Conservation (phyloP, 2,888 invertebrate species). For the Boloria euphrosyne region DNA sequence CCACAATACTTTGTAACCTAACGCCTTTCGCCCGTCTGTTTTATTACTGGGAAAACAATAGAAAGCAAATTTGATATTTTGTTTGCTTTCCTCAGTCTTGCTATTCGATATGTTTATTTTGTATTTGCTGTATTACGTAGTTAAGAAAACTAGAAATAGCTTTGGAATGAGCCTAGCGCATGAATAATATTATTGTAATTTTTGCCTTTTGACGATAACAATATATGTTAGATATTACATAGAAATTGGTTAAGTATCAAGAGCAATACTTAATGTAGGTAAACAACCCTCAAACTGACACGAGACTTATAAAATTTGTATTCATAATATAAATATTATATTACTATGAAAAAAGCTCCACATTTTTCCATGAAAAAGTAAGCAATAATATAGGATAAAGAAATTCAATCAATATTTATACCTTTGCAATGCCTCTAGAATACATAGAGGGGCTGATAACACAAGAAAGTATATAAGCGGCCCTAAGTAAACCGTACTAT, state of each 20-base stretch:
- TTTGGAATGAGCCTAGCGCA: too few relatives aligned
- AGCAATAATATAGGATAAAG: too few relatives aligned
- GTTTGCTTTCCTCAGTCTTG: slow-evolving; percentile 25
- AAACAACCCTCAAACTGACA: too few relatives aligned
- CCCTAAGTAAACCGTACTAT: slow-evolving; percentile 10
- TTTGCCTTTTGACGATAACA: too few relatives aligned
- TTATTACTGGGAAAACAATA: slow-evolving; percentile 42
- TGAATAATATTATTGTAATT: too few relatives aligned
- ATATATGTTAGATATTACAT: too few relatives aligned
- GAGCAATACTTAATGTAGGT: too few relatives aligned
- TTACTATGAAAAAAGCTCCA: too few relatives aligned
- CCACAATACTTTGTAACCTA: slow-evolving; percentile 43
- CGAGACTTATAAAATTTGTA: too few relatives aligned
- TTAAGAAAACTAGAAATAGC: not conserved
- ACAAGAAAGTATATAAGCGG: slow-evolving; percentile 15
- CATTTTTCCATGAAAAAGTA: too few relatives aligned
- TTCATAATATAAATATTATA: too few relatives aligned
- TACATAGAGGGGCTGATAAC: slow-evolving; percentile 13
- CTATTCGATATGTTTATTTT: slow-evolving; percentile 27
- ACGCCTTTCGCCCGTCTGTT: slow-evolving; percentile 40
- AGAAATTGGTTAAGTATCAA: too few relatives aligned
- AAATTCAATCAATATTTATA: slow-evolving; percentile 6
- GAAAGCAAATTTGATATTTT: slow-evolving; percentile 36
- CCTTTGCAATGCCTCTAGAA: slow-evolving; percentile 4
- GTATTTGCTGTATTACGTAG: not conserved